phyloP scores from a whole-genome alignment of 2,888 invertebrate species.

The Callinectes sapidus region DNA sequence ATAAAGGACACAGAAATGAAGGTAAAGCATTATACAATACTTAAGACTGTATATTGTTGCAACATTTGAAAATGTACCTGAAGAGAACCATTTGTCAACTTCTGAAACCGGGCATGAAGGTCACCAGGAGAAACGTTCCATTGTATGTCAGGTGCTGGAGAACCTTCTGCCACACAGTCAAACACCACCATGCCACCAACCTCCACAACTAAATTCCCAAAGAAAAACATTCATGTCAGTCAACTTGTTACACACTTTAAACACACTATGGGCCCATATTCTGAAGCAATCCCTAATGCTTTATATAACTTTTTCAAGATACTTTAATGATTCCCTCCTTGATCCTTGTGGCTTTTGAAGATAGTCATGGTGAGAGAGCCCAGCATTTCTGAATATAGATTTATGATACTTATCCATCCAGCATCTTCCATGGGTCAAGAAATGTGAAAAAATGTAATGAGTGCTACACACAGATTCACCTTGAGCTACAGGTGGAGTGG shows the following conservation, averaged over 20 bases:
- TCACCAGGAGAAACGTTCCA: slow-evolving; percentile 71
- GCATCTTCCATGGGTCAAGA: too few species aligned
- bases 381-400: too few species aligned
- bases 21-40: too few species aligned
- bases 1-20: neutral
- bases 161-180: slow-evolving; percentile 73
- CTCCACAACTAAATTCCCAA: slow-evolving; percentile 59
- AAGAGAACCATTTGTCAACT: slow-evolving; percentile 67
- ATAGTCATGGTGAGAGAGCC: too few species aligned
- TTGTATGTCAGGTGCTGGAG: slow-evolving; percentile 72
- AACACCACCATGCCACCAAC: slow-evolving; percentile 72
- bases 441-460: too few species aligned
- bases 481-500: slow-evolving; percentile 51
- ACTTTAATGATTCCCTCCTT: too few species aligned
- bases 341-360: too few species aligned
- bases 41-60: too few species aligned
- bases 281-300: too few species aligned
- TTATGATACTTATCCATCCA: too few species aligned
- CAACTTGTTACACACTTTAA: neutral
- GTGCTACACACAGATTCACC: slow-evolving; percentile 39
- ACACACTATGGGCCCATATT: too few species aligned
- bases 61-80: slow-evolving; percentile 46
- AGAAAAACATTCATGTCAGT: neutral
- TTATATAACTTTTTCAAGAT: too few species aligned
- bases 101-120: slow-evolving; percentile 50